Base-by-base conservation (phyloP, 2,113 vertebrate species). In the Pongo pygmaeus region DNA sequence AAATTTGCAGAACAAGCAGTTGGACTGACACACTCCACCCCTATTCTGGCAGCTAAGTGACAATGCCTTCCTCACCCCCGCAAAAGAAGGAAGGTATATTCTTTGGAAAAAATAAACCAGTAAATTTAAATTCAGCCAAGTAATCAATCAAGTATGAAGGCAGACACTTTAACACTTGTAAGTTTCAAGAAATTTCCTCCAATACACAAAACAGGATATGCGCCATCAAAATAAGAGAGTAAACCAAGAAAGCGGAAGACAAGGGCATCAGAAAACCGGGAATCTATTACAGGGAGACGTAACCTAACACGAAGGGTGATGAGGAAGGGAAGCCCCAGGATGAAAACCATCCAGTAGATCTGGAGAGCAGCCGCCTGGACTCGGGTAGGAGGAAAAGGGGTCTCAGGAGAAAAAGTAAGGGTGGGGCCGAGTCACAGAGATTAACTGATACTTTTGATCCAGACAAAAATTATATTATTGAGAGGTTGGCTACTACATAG, bases 111-210 rank as follows among this genome's bases (percentile, higher is more conserved):
- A 81, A 94, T 59, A 84, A 85, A 72, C 4, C 69, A 55, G 3
- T 86, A 61, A 95, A 80, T 96, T 93, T 40, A 79, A 97, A 89
- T 20, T 61, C 77, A 75, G 64, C 10, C 43, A 80, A 93, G 61
- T 70, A 43, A 93, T 91, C 72, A 69, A 46, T 94, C 81, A 91
- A 67, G 10, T 67, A 74, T 57, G 10, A 87, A 57, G 69, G 61
- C 0, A 93, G 55, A 91, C n/a, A 88, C 11, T 91, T 89, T 80
- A 25, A 91, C 75, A 77, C 38, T 50, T 35, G 0, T 23, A 87
- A 87, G 64, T 88, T 77, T 91, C 46, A 80, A 84, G 46, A 87
- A 87, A 81, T 74, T 57, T 74, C 40, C 25, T 86, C 18, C 61
- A 57, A 43, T 67, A 80, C 27, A 69, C 59, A 83, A 74, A 90